Evolutionary conservation across 1,140 invertebrate species (phyloP).

Genomic region (Hetaerina americana): DNA sequence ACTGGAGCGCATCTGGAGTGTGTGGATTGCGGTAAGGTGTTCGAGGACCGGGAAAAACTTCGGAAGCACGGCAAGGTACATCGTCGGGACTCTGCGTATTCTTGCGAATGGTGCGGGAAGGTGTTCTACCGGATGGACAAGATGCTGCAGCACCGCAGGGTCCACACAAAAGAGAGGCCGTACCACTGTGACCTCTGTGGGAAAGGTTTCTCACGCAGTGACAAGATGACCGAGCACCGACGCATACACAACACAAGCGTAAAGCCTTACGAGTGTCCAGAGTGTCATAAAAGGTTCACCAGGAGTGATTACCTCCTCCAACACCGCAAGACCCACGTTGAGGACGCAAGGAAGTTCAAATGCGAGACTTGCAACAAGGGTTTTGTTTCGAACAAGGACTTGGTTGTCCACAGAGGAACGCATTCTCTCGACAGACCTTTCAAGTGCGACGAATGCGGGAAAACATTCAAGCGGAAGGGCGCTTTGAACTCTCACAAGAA

Average conservation of each 20-base stretch:
- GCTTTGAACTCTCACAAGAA: no score
- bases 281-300: constrained; percentile 53
- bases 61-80: no score
- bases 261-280: constrained; percentile 47
- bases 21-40: no score
- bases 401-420: no score
- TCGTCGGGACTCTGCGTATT: no score
- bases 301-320: constrained; percentile 29
- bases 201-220: constrained; percentile 27
- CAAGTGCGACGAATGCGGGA: no score
- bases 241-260: constrained; percentile 38
- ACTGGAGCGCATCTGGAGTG: no score
- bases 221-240: constrained; percentile 50
- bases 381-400: no score
- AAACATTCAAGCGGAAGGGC: no score
- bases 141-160: constrained; percentile 20
- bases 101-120: constrained; percentile 15
- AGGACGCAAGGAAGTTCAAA: not conserved
- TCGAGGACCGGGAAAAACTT: no score
- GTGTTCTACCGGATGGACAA: constrained; percentile 9
- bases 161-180: constrained; percentile 34
- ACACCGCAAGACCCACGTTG: constrained; percentile 9
- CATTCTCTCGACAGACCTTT: no score
- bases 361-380: not conserved
- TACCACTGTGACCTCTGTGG: constrained; percentile 27